These are phyloP conservation scores for Chironex yamaguchii DNA, from an alignment of 30 jellyfish, hydroid and myxozoan species.

Conservation along the genomic window DNA sequence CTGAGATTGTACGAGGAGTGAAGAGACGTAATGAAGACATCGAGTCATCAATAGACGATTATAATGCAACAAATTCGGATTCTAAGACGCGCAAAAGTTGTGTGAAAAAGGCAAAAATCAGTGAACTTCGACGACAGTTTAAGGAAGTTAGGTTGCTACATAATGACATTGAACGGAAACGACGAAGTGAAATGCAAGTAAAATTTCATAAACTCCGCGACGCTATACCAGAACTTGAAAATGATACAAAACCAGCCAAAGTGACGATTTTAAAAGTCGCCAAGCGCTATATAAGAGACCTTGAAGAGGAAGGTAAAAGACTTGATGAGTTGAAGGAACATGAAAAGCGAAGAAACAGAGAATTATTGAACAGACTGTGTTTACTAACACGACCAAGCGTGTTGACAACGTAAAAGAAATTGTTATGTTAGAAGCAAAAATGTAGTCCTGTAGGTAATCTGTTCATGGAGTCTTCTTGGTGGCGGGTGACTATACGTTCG, in stretches of 20 bases:
- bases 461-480: too few species aligned
- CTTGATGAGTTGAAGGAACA: constrained; percentile 69
- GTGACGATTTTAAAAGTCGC: constrained; percentile 76
- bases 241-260: constrained; percentile 75
- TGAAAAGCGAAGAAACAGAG: constrained; percentile 69
- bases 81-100: not conserved
- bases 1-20: not conserved
- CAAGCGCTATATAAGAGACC: constrained; percentile 46
- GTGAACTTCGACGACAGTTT: constrained; percentile 30
- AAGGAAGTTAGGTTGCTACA: constrained; percentile 75
- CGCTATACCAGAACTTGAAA: constrained; percentile 76
- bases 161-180: constrained; percentile 70
- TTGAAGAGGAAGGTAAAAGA: constrained; percentile 64
- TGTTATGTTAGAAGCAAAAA: too few species aligned
- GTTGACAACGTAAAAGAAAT: constrained; percentile 9
- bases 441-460: too few species aligned
- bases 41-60: not conserved
- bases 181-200: constrained; percentile 82
- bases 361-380: constrained; percentile 63
- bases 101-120: constrained; percentile 7
- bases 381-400: constrained; percentile 60
- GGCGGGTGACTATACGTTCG: too few species aligned
- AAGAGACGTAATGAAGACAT: not conserved
- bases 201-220: constrained; percentile 73
- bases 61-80: not conserved